Evolutionary conservation across 2,797 vertebrate genomes (phyloP).

Genomic region (Geotrypetes seraphini): DNA sequence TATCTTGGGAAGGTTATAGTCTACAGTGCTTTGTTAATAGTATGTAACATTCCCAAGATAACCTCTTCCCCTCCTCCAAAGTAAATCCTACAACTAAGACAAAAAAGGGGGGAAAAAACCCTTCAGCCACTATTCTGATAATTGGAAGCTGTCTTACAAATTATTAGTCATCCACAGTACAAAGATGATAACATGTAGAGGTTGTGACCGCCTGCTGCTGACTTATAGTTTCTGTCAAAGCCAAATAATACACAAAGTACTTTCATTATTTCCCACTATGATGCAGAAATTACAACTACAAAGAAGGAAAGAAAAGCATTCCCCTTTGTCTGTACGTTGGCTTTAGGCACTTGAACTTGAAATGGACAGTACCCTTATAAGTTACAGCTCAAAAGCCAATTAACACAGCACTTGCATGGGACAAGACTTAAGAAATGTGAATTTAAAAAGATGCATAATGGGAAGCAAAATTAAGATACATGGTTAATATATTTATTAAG

Average conservation of each 20-base stretch:
- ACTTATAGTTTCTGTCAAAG: background rate
- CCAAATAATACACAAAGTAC: background rate
- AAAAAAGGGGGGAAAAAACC: too few species aligned
- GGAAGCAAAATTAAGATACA: too few species aligned
- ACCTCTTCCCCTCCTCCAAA: background rate
- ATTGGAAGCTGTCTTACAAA: background rate
- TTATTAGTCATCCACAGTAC: background rate
- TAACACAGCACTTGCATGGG: too few species aligned
- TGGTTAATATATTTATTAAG: too few species aligned
- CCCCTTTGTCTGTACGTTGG: background rate
- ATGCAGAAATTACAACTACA: background rate
- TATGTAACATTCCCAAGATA: too few species aligned
- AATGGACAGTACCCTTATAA: too few species aligned
- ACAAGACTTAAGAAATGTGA: too few species aligned
- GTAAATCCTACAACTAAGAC: background rate
- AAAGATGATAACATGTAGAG: background rate
- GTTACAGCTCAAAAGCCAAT: too few species aligned
- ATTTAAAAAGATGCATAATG: too few species aligned
- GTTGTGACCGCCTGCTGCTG: accelerated
- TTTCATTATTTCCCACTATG: background rate
- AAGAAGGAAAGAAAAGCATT: background rate
- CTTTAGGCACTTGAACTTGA: background rate
- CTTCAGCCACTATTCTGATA: background rate
- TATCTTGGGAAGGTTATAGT: too few species aligned
- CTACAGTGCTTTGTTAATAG: too few species aligned